These are phyloP conservation scores for Epinotia bilunana DNA, from an alignment of 2,888 invertebrate genomes.

Conservation along the genomic window DNA sequence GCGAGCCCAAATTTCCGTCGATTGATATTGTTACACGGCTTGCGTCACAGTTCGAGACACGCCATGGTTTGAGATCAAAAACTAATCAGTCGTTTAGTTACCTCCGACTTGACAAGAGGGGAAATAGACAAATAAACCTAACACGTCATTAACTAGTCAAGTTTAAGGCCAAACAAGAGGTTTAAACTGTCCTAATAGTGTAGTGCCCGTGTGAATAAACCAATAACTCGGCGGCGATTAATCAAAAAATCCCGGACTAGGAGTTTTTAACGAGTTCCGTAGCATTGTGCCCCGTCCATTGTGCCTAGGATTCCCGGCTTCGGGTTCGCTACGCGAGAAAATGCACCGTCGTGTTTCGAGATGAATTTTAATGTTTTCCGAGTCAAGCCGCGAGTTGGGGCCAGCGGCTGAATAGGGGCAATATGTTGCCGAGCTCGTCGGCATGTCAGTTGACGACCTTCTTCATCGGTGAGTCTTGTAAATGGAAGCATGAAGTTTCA, in stretches of 20 bases:
- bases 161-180: slow-evolving; percentile 28
- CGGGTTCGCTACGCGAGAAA: slow-evolving; percentile 54
- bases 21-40: slow-evolving; percentile 49
- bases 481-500: slow-evolving; percentile 7
- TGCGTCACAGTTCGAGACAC: slow-evolving; percentile 48
- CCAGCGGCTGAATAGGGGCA: slow-evolving; percentile 50
- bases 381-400: slow-evolving; percentile 49
- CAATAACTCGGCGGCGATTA: slow-evolving; percentile 38
- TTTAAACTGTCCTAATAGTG: slow-evolving; percentile 19
- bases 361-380: slow-evolving; percentile 56
- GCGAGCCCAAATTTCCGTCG: slow-evolving; percentile 46
- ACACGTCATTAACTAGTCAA: slow-evolving; percentile 33
- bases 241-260: slow-evolving; percentile 37
- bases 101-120: slow-evolving; percentile 31
- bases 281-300: slow-evolving; percentile 62
- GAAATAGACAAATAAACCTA: too few species aligned
- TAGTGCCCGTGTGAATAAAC: slow-evolving; percentile 43
- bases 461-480: slow-evolving; percentile 67
- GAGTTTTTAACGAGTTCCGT: slow-evolving; percentile 64
- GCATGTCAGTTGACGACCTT: slow-evolving; percentile 67
- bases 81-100: slow-evolving; percentile 46
- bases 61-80: slow-evolving; percentile 45
- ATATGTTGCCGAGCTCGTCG: slow-evolving; percentile 60
- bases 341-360: slow-evolving; percentile 57
- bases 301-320: slow-evolving; percentile 51